Evolutionary conservation across 2,113 vertebrate genomes (phyloP).

Genomic region (Mustela lutreola): DNA sequence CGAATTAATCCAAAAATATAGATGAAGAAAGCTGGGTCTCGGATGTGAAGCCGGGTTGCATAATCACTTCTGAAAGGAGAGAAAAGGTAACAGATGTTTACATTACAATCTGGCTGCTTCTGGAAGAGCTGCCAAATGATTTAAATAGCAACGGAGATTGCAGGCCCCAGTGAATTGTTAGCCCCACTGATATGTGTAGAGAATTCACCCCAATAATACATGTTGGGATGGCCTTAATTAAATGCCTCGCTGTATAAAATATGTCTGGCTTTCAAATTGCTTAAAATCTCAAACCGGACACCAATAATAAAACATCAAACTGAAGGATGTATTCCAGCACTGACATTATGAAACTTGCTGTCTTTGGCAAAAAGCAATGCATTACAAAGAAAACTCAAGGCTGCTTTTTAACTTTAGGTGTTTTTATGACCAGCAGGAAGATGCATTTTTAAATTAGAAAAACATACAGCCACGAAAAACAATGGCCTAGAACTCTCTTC

Average conservation of each 20-base stretch:
- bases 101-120: slow-evolving; percentile 63
- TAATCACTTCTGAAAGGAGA: slow-evolving; percentile 76
- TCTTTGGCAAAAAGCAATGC: not conserved
- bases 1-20: slow-evolving; percentile 70
- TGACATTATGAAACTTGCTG: not conserved
- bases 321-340: not conserved
- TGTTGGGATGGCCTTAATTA: not conserved
- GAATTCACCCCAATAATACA: not conserved
- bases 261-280: not conserved
- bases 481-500: not conserved
- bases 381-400: not conserved
- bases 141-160: slow-evolving; percentile 26
- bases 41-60: not conserved
- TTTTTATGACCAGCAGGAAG: not conserved
- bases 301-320: not conserved
- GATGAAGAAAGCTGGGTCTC: slow-evolving; percentile 64
- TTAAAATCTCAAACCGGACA: slow-evolving; percentile 46
- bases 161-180: not conserved
- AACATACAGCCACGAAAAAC: not conserved
- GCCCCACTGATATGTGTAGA: not conserved
- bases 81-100: slow-evolving; percentile 78
- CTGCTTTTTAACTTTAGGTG: not conserved
- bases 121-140: slow-evolving; percentile 63
- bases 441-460: not conserved
- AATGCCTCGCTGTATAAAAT: not conserved